Percentiles rank a stretch among this genome's conserved stretches.
Conservation (phyloP, 2,888 invertebrate genomes). For the Stegophylla sp. region DNA sequence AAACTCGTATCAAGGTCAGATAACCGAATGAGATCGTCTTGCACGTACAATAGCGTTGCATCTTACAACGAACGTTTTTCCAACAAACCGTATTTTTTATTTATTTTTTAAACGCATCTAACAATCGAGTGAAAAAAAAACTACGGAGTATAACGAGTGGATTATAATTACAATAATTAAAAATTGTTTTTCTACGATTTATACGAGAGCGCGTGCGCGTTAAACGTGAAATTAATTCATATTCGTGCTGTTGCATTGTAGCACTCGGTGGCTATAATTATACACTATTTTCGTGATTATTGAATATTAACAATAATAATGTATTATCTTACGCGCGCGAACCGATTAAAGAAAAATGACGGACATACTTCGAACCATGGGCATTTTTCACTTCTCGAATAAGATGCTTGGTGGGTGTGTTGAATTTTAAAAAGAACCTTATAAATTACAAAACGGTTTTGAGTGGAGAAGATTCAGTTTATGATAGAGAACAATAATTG, state of each 20-base stretch:
- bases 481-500: too few species aligned
- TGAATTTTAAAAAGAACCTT: too few species aligned
- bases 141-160: neutral
- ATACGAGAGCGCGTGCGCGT: neutral
- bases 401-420: too few species aligned
- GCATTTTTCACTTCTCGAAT: too few species aligned
- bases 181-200: neutral
- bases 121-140: neutral
- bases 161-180: neutral
- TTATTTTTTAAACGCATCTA: neutral
- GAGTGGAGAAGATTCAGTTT: too few species aligned
- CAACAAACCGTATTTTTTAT: neutral
- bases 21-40: slow-evolving; percentile 23
- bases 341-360: too few species aligned
- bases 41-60: neutral
- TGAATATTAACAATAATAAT: too few species aligned
- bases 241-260: neutral
- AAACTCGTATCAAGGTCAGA: slow-evolving; percentile 40
- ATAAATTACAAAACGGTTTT: too few species aligned
- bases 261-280: neutral
- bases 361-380: too few species aligned
- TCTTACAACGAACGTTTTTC: neutral
- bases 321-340: too few species aligned
- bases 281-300: neutral
- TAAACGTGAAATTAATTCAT: neutral